Conservation (phyloP, 30 jellyfish, hydroid and myxozoan species). For the Aurelia aurita region DNA sequence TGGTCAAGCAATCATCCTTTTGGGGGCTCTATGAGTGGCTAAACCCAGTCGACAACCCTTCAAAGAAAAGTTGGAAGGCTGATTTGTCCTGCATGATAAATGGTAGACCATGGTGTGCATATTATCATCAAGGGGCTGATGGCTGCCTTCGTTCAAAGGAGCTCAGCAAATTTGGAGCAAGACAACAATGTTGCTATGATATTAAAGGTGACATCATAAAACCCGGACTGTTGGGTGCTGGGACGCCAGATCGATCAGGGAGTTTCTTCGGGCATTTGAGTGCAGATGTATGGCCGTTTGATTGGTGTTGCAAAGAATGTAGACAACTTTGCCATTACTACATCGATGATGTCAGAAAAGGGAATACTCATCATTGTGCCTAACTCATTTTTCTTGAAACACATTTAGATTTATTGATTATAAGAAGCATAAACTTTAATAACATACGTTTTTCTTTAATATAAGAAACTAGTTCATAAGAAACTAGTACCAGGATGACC, state of each 20-base stretch:
- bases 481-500: too few relatives aligned
- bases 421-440: too few relatives aligned
- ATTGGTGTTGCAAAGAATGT: conserved; percentile 37
- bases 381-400: neutral
- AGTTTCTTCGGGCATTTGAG: neutral
- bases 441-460: too few relatives aligned
- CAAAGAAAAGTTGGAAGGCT: conserved; percentile 14
- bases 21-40: neutral
- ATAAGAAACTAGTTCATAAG: too few relatives aligned
- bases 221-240: conserved; percentile 45
- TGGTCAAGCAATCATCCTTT: neutral
- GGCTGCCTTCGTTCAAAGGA: conserved; percentile 47
- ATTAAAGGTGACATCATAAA: conserved; percentile 15
- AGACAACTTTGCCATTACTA: conserved; percentile 17
- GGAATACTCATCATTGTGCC: conserved; percentile 30
- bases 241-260: conserved; percentile 28
- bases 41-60: conserved; percentile 18
- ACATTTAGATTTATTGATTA: too few relatives aligned
- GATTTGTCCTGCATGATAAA: conserved; percentile 18
- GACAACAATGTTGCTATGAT: conserved; percentile 62
- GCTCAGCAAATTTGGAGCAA: conserved; percentile 30
- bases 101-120: conserved; percentile 23
- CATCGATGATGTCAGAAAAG: conserved; percentile 30
- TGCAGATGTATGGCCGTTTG: conserved; percentile 17
- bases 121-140: conserved; percentile 36